Conservation (phyloP, 2,113 vertebrate genomes). For the Heliornis fulica region DNA sequence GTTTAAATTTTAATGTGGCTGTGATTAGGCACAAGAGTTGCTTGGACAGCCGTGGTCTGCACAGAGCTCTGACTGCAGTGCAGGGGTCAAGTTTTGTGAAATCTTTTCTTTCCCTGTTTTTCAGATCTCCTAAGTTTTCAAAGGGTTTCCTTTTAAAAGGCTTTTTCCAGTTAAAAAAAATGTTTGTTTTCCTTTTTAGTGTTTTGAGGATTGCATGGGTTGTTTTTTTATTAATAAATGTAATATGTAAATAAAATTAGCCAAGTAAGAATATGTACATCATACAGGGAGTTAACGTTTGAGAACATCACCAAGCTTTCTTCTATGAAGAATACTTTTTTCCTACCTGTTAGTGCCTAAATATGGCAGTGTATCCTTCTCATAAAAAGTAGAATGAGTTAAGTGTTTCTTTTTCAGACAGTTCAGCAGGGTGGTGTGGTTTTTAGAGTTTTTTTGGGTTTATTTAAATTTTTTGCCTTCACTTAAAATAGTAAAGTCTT, state of each 20-base stretch:
- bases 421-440: neutral
- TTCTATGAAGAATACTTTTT: neutral
- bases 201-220: neutral
- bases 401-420: neutral
- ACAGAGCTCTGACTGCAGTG: neutral
- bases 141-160: neutral
- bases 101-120: neutral
- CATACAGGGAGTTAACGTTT: neutral
- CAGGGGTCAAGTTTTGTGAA: neutral
- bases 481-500: neutral
- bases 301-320: neutral
- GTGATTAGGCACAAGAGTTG: neutral
- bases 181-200: neutral
- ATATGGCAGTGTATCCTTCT: neutral
- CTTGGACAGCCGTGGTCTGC: neutral
- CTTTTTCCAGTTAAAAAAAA: neutral
- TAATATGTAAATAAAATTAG: neutral
- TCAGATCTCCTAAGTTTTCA: neutral
- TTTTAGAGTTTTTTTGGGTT: too few relatives aligned
- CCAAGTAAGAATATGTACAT: neutral
- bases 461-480: neutral
- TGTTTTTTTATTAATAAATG: neutral
- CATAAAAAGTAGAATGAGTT: neutral
- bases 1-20: neutral
- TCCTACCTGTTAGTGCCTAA: neutral